Evolutionary conservation across 2,113 vertebrate species (phyloP).

Genomic region (Laticauda laticaudata): DNA sequence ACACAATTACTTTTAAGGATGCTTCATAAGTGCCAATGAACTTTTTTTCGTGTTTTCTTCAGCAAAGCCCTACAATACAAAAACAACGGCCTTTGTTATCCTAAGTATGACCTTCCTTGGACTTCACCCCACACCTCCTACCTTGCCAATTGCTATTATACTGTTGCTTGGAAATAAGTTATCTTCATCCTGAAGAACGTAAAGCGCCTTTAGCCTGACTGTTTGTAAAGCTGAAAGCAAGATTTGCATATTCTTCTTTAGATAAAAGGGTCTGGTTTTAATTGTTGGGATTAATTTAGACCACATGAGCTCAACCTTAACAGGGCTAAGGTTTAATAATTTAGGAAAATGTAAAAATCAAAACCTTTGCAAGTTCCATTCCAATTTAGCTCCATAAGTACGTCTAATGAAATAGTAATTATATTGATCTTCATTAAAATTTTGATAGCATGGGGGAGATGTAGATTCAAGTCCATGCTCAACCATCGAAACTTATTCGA

Average conservation of each 20-base stretch:
- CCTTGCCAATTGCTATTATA: neutral
- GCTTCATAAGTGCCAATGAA: neutral
- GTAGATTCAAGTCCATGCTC: neutral
- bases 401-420: neutral
- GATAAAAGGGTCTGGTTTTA: neutral
- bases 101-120: neutral
- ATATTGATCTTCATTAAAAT: neutral
- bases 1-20: neutral
- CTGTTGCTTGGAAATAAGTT: neutral
- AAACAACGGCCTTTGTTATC: neutral
- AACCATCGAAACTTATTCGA: neutral
- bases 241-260: neutral
- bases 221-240: neutral
- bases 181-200: neutral
- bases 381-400: neutral
- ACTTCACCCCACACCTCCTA: neutral
- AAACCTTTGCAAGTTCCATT: neutral
- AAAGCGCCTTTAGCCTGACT: neutral
- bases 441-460: neutral
- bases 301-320: neutral
- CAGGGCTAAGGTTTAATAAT: neutral
- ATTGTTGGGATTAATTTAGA: neutral
- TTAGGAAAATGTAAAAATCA: neutral
- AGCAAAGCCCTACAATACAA: neutral
- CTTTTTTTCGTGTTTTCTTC: neutral